Evolutionary conservation across 2,888 invertebrate species (phyloP), one percentile per base, ranked within the genome.

Genomic region (Ariolimax columbianus): DNA sequence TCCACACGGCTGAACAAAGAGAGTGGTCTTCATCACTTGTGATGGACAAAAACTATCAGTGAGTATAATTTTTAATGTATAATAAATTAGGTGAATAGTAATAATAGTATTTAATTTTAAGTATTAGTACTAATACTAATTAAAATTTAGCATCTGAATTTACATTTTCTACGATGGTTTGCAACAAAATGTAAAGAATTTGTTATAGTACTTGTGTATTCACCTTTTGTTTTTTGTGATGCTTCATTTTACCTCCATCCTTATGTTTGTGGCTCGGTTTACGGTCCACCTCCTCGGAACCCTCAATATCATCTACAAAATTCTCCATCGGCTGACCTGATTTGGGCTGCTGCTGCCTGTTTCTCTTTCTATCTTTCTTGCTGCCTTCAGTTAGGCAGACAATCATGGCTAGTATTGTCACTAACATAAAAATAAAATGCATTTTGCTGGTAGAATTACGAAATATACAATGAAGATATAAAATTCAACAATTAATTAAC

Each of bases 211-310:
- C n/a, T n/a, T n/a, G n/a, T n/a, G 40, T 0, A 80, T 47, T 3
- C n/a, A 80, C 68, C 51, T 72, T 81, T 36, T n/a, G 38, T 55
- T 72, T 70, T n/a, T 81, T 72, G 38, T 70, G 81, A 51, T 81
- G 72, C 11, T 81, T 72, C 72, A 72, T 51, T 63, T 47, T 80
- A 30, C 43, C 19, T 26, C 68, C 26, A 36, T 78, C 72, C 47
- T 47, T 75, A 17, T 75, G 73, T 36, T 51, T 75, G 36, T 33
- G 33, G 7, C 51, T 75, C 19, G 4, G 30, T 51, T 75, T 75
- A 51, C 30, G 51, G 51, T 33, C 51, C 6, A 17, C 30, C 6
- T 51, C 51, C 0, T 36, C 51, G 2, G 19, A 47, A n/a, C 59
- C 40, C 2, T 78, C 36, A 55, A 38, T 30, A 17, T 63, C 63